Conservation (phyloP, 2,888 invertebrate species). For the Tachina fera region DNA sequence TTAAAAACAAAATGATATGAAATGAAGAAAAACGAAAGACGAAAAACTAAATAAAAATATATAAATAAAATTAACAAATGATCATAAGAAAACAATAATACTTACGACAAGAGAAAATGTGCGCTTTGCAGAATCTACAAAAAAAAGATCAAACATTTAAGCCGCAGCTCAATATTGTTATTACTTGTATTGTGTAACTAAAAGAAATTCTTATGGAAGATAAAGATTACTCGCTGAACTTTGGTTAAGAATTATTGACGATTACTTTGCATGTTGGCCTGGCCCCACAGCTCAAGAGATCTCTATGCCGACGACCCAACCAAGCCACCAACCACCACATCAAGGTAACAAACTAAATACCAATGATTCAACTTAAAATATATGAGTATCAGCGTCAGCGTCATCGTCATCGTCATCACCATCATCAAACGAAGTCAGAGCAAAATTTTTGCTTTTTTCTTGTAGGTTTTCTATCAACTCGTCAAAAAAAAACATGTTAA, state of each 20-base stretch:
- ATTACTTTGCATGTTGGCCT: constrained; percentile 63
- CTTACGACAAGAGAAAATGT: constrained; percentile 53
- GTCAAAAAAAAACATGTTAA: neutral
- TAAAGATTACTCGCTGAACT: constrained; percentile 44
- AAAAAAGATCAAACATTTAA: constrained; percentile 56
- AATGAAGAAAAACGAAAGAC: constrained; percentile 38
- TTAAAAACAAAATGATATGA: constrained; percentile 42
- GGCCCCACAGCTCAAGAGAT: constrained; percentile 11
- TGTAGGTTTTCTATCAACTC: constrained; percentile 40
- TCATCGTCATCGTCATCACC: neutral
- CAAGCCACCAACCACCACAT: constrained; percentile 12
- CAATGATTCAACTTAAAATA: constrained; percentile 11
- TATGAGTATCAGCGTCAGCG: neutral
- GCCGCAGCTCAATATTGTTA: constrained; percentile 52
- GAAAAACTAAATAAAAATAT: constrained; percentile 42
- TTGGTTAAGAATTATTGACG: constrained; percentile 63
- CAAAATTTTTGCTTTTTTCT: constrained; percentile 2
- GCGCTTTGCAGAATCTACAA: constrained; percentile 24
- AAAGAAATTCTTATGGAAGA: constrained; percentile 39
- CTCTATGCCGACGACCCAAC: constrained; percentile 24
- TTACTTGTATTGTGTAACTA: constrained; percentile 28
- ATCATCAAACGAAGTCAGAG: constrained; percentile 5
- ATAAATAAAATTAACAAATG: constrained; percentile 63
- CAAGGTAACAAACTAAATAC: constrained; percentile 7
- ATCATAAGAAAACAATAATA: constrained; percentile 63